Conservation (phyloP, 2,113 vertebrate genomes). For the Cavia aperea region DNA sequence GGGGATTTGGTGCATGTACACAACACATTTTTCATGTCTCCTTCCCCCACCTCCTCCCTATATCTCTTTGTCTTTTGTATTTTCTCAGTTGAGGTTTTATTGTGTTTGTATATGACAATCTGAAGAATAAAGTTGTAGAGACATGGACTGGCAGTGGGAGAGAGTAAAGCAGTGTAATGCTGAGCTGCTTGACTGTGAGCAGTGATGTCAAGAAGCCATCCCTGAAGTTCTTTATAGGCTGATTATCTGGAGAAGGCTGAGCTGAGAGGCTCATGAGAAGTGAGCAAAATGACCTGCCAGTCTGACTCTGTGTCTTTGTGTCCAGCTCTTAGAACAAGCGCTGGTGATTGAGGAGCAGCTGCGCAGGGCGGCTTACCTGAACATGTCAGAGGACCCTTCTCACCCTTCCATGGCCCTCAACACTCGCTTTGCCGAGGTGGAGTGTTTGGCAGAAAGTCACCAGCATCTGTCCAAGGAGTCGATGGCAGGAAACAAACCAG, state of each 20-base stretch:
- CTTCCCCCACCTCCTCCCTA: neutral
- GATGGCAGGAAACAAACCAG: conserved; percentile 98
- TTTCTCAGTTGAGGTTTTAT: conserved; percentile 25
- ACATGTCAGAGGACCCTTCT: conserved; percentile 97
- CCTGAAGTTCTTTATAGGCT: neutral
- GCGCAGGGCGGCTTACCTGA: conserved; percentile 93
- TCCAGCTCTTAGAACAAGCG: conserved; percentile 92
- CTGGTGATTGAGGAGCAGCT: conserved; percentile 97
- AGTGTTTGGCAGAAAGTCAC: conserved; percentile 96
- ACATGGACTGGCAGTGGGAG: neutral
- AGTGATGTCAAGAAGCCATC: neutral
- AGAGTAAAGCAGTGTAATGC: neutral
- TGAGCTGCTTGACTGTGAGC: neutral
- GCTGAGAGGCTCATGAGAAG: neutral
- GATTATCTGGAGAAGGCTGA: neutral
- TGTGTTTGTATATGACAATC: neutral
- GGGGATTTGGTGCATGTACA: neutral
- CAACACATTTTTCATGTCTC: neutral
- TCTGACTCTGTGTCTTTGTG: neutral
- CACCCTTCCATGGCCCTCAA: conserved; percentile 99
- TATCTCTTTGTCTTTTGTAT: neutral
- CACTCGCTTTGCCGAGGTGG: conserved; percentile 96
- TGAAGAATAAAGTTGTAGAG: conserved; percentile 21
- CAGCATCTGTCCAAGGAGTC: conserved; percentile 99
- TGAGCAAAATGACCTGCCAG: neutral